A percentile compares a stretch with the other conserved stretches of the same genome.
Conservation (phyloP, 2,888 invertebrate genomes). For the Yponomeuta evonymella region DNA sequence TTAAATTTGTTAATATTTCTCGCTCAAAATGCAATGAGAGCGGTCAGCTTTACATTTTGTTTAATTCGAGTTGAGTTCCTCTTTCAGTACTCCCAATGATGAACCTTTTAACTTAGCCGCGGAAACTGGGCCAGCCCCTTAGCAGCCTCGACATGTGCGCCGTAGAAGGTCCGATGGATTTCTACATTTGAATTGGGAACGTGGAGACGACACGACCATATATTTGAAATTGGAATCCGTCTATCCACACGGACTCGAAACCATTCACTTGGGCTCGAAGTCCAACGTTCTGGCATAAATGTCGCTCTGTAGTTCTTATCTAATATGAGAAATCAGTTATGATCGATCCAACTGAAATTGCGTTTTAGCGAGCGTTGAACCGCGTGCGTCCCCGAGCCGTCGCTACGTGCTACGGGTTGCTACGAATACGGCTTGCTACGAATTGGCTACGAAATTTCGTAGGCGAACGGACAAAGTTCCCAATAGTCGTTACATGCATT, state of each 20-base stretch:
- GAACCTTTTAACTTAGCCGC: neutral
- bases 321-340: neutral
- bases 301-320: neutral
- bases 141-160: neutral
- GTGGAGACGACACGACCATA: neutral
- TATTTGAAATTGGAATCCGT: neutral
- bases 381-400: constrained; percentile 2
- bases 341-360: neutral
- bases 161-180: neutral
- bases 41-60: neutral
- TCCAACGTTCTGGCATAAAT: neutral
- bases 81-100: constrained; percentile 21
- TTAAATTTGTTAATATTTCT: neutral
- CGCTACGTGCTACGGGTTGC: constrained; percentile 1
- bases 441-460: constrained; percentile 13
- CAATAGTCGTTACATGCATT: neutral
- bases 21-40: neutral
- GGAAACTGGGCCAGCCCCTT: constrained; percentile 1
- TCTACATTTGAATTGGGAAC: neutral
- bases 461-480: neutral
- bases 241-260: neutral
- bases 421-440: constrained; percentile 11
- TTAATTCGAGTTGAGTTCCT: neutral
- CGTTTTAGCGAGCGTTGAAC: constrained; percentile 11
- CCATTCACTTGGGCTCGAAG: neutral